These are phyloP conservation scores for Morbakka virulenta DNA, from an alignment of 30 jellyfish, hydroid and myxozoan species.

Conservation along the genomic window DNA sequence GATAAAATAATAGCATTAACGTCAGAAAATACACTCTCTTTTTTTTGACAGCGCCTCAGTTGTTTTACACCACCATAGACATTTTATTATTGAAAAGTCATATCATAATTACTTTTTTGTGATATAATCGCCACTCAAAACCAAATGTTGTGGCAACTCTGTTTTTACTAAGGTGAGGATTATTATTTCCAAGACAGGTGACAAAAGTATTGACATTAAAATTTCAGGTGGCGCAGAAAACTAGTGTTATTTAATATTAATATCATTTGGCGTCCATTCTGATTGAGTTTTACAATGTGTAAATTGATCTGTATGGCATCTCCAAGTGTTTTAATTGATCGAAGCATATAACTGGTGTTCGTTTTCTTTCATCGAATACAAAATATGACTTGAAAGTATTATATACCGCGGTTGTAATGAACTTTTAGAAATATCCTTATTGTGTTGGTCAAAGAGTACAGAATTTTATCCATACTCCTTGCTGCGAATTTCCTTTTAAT, in stretches of 20 bases:
- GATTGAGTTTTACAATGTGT: neutral
- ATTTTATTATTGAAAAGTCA: too few species aligned
- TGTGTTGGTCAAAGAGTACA: neutral
- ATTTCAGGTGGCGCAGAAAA: neutral
- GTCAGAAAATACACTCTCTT: too few species aligned
- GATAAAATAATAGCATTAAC: too few species aligned
- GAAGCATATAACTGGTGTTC: neutral
- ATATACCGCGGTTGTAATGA: neutral
- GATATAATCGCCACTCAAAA: too few species aligned
- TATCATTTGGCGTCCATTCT: neutral
- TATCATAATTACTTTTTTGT: too few species aligned
- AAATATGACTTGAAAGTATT: neutral
- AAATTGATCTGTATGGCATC: neutral
- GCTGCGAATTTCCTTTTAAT: neutral
- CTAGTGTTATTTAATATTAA: neutral
- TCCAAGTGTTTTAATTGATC: neutral
- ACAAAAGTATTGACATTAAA: too few species aligned
- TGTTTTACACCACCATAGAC: too few species aligned
- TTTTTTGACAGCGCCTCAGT: too few species aligned
- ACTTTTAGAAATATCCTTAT: too few species aligned
- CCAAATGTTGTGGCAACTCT: too few species aligned
- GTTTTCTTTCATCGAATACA: neutral
- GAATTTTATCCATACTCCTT: neutral
- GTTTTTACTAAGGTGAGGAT: too few species aligned
- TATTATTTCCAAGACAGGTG: too few species aligned